phyloP scores from a whole-genome alignment of 2,888 invertebrate genomes.

The Morinoia aosen region DNA sequence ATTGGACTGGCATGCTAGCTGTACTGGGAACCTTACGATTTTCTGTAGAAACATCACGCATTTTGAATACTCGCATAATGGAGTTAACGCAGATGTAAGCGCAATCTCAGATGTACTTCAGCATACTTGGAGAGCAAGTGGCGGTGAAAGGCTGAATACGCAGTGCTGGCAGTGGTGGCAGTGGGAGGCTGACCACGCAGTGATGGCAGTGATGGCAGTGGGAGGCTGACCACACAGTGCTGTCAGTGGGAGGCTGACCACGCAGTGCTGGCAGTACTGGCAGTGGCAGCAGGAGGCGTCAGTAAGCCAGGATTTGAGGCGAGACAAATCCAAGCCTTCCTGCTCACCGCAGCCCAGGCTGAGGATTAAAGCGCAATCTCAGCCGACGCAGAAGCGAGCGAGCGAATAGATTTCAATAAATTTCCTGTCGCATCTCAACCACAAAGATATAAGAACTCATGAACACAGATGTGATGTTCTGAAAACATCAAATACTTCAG shows the following conservation, averaged over 20 bases:
- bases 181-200: not conserved
- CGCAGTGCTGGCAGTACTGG: not conserved
- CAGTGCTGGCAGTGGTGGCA: not conserved
- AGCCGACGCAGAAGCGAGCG: not conserved
- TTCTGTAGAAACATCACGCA: not conserved
- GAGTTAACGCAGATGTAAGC: no score
- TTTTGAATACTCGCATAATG: no score
- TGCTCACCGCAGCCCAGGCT: not conserved
- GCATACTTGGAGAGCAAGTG: no score
- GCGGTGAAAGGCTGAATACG: no score
- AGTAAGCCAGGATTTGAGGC: not conserved
- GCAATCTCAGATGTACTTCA: no score
- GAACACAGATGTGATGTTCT: not conserved
- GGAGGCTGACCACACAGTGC: not conserved
- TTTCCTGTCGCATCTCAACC: not conserved
- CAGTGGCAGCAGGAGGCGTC: not conserved
- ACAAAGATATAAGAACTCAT: not conserved
- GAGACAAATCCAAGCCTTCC: not conserved
- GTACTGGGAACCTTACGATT: not conserved
- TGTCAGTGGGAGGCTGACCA: not conserved
- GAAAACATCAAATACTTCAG: not conserved
- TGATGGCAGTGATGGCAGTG: not conserved
- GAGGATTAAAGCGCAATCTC: not conserved
- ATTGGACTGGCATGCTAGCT: not conserved
- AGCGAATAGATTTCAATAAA: not conserved